Percentiles rank a stretch among this genome's conserved stretches.
Evolutionary conservation across 1,140 invertebrate genomes (phyloP).

Genomic region (Andricus grossulariae): DNA sequence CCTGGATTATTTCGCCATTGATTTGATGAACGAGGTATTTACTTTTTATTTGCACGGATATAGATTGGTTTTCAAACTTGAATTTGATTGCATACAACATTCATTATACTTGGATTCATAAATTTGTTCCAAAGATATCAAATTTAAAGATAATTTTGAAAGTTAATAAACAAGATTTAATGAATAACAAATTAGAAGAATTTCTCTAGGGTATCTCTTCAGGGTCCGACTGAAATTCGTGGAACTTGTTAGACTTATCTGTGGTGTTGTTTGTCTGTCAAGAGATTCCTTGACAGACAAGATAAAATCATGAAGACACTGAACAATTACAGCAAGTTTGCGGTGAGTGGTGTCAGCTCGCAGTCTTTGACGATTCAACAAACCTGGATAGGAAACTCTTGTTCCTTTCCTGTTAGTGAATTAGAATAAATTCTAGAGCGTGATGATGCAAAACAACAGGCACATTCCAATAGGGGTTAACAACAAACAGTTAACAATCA

Average conservation of each 20-base stretch:
- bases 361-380: conserved; percentile 1
- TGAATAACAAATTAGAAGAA: background rate
- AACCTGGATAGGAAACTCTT: background rate
- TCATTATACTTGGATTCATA: too few relatives aligned
- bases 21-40: too few relatives aligned
- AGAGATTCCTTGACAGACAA: background rate
- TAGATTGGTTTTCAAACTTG: too few relatives aligned
- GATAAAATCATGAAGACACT: background rate
- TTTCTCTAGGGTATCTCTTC: background rate
- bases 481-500: conserved; percentile 34
- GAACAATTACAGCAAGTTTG: background rate
- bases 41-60: too few relatives aligned
- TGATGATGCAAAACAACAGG: conserved; percentile 62
- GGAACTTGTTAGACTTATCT: background rate
- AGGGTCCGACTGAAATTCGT: background rate
- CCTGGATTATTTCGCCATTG: too few relatives aligned
- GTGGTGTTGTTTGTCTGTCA: background rate
- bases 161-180: background rate
- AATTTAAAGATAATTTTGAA: background rate
- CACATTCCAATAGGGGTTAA: conserved; percentile 59
- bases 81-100: too few relatives aligned
- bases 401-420: background rate
- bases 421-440: conserved; percentile 47
- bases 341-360: background rate
- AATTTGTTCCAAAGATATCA: too few relatives aligned